Evolutionary conservation across 2,888 invertebrate species (phyloP), one percentile per base, ranked within the genome.

Genomic region (Psylliodes chrysocephalus): DNA sequence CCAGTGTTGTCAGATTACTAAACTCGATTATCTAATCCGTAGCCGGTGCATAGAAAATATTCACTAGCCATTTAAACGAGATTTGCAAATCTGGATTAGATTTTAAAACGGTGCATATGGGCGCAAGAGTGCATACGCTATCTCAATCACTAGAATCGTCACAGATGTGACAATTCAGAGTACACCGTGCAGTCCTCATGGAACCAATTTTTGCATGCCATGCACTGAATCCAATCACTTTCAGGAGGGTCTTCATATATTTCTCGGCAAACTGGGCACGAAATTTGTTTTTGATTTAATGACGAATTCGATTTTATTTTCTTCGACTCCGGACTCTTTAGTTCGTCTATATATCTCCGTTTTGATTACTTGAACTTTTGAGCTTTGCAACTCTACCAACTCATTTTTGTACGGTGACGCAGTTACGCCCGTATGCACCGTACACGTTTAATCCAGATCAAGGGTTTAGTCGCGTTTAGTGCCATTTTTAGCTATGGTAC

Each of bases 191-290:
- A 54, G 54, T 54, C 54, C 54, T 54, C 38, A 54, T 54, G 54
- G 19, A 54, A 38, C 54, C 54, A 54, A n/a, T 54, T 54, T 38
- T 54, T 38, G 18, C 54, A 54, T 40, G 15, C 17, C 5, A 40
- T 54, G 40, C 38, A 54, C 54, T 38, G 54, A 54, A 54, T 54
- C 40, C 54, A 54, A 40, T 54, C 54, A 38, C 54, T 54, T 38
- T 53, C 30, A 53, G 53, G 53, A 15, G 53, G 53, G 18, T 35
- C 54, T 54, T 54, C 54, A 54, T 54, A 54, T 54, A 54, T 54
- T 54, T 54, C 38, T 40, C 17, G 19, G 40, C 33, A 38, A 40
- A 19, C 54, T 30, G 35, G 53, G 18, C 53, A 53, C 12, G 33
- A 30, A 53, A 53, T 53, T 49, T 49, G 25, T 49, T 49, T 49